Base-by-base conservation (phyloP, 1,140 invertebrate genomes). In the Drosophila teissieri region DNA sequence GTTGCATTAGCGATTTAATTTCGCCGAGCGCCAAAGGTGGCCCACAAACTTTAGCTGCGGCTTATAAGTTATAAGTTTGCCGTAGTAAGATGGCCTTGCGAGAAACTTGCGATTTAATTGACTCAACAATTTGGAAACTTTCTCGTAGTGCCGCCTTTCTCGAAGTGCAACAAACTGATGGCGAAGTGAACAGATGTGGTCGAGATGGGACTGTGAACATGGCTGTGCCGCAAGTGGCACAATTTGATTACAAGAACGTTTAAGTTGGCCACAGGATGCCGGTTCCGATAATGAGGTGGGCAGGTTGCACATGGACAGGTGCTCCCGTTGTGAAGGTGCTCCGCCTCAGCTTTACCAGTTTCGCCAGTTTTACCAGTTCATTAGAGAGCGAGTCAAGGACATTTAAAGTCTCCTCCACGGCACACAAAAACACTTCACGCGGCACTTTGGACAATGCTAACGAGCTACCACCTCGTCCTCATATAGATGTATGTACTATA, bases 241-340 rank as follows among this genome's bases (percentile, higher is more conserved):
- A 85, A 85, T 86, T 85, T 85, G 81, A 85, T 85, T 81, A 81
- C 82, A 70, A 58, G 73, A 85, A 82, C 82, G 81, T 86, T 73
- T 63, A 58, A 73, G 78, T 63, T 79, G 52, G 77, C 72, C 82
- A 49, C 72, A 83, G 57, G 15, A 51, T 44, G 55, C 48, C 57
- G 51, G 31, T 34, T 15, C 68, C 48, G 73, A 78, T 86, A 86
- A 85, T 86, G 82, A 86, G 61, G 24, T 51, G 44, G 45, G 8
- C 42, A 45, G 42, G 17, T 45, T 11, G 42, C 42, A 45, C 40
- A 42, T 8, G 40, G 40, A 7, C 40, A 42, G 40, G 40, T 24
- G 27, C n/a, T 36, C 42, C 64, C 39, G 11, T 6, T 14, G 12
- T 31, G 57, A 46, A 62, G 19, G 19, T 19, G 19, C 19, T 19